phyloP scores from a whole-genome alignment of 2,888 invertebrate genomes.

The Tortrix viridana region DNA sequence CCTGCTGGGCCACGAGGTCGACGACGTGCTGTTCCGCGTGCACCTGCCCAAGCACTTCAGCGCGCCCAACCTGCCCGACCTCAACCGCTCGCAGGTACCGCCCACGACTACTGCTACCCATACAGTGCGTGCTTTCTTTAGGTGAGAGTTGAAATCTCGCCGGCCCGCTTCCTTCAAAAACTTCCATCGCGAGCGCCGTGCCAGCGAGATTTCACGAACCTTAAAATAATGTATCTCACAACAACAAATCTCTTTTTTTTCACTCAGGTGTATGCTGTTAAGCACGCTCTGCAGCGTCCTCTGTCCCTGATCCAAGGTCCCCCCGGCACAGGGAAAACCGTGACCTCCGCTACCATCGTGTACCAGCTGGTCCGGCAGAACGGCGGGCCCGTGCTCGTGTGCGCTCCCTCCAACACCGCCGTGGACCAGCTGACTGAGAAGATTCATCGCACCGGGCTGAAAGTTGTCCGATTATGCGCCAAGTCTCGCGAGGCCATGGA shows the following conservation, averaged over 20 bases:
- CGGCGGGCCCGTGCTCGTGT: conserved; percentile 97
- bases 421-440: conserved; percentile 99
- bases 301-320: conserved; percentile 98
- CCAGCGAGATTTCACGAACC: too few species aligned
- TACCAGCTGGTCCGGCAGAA: conserved; percentile 98
- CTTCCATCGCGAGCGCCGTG: too few species aligned
- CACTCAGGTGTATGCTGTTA: conserved; percentile 95
- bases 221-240: too few species aligned
- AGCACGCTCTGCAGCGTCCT: conserved; percentile 98
- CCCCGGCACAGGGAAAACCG: conserved; percentile 99
- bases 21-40: conserved; percentile 95
- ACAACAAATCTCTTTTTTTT: too few species aligned
- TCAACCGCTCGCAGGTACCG: conserved; percentile 95
- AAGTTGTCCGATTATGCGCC: conserved; percentile 96
- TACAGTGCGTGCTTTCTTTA: too few species aligned
- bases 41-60: conserved; percentile 98
- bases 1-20: conserved; percentile 96
- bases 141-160: too few species aligned
- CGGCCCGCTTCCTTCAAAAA: too few species aligned
- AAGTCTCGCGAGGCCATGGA: conserved; percentile 99
- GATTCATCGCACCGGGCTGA: conserved; percentile 98
- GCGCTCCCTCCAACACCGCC: conserved; percentile 99
- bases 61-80: conserved; percentile 98
- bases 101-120: too few species aligned
- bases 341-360: conserved; percentile 99